phyloP scores from a whole-genome alignment of 2,888 invertebrate genomes.

The Alcis repandata region DNA sequence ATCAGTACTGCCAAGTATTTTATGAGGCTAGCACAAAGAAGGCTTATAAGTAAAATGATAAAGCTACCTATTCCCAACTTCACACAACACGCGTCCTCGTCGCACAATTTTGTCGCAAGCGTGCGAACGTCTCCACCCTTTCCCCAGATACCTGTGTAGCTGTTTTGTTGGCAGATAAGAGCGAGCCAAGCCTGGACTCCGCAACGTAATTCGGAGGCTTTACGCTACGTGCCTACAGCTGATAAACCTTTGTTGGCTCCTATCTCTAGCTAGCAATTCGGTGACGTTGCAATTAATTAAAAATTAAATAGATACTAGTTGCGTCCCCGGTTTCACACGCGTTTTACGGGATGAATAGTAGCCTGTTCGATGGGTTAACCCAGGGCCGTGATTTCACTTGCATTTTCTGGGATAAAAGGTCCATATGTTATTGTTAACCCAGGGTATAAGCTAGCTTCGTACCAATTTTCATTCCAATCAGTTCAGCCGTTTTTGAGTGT shows the following conservation, averaged over 20 bases:
- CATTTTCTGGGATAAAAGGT: too few relatives aligned
- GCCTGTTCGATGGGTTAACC: too few relatives aligned
- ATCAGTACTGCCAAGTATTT: too few relatives aligned
- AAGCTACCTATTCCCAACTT: not conserved
- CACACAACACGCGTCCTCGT: not conserved
- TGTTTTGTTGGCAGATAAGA: slow-evolving; percentile 79
- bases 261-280: slow-evolving; percentile 65
- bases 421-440: too few relatives aligned
- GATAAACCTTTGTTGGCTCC: slow-evolving; percentile 76
- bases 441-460: too few relatives aligned
- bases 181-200: slow-evolving; percentile 67
- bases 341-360: too few relatives aligned
- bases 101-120: slow-evolving; percentile 53
- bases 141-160: slow-evolving; percentile 58
- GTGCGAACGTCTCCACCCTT: slow-evolving; percentile 57
- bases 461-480: too few relatives aligned
- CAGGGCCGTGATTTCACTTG: too few relatives aligned
- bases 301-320: slow-evolving; percentile 45
- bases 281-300: slow-evolving; percentile 60
- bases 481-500: too few relatives aligned
- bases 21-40: too few relatives aligned
- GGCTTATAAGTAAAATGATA: too few relatives aligned
- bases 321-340: too few relatives aligned
- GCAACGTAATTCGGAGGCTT: slow-evolving; percentile 71
- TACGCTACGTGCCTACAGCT: slow-evolving; percentile 68